phyloP scores from a whole-genome alignment of 2,113 vertebrate species.

The Sula dactylatra region DNA sequence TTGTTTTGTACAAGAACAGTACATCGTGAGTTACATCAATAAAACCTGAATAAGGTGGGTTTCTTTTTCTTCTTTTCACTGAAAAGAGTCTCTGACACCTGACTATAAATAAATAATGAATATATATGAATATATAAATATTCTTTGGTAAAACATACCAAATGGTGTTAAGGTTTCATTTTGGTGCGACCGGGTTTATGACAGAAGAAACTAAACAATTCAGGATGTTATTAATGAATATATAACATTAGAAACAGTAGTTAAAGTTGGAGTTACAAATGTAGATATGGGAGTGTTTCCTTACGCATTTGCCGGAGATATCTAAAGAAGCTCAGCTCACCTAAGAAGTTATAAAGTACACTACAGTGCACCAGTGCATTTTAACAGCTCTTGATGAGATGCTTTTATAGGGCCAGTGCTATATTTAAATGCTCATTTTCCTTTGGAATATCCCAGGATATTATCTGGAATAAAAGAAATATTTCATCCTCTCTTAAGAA shows the following conservation, averaged over 20 bases:
- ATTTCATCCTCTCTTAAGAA: not conserved
- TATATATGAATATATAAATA: not conserved
- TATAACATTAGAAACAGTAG: not conserved
- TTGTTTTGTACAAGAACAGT: conserved; percentile 20
- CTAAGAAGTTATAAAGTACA: not conserved
- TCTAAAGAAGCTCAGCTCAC: not conserved
- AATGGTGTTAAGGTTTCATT: not conserved
- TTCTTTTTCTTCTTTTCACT: not conserved
- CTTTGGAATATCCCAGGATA: not conserved
- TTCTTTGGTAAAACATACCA: not conserved
- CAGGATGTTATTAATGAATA: not conserved
- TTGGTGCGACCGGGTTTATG: not conserved
- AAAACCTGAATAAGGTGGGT: not conserved
- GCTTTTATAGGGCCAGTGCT: not conserved
- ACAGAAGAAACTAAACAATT: not conserved
- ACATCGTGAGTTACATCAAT: not conserved
- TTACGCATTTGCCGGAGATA: not conserved
- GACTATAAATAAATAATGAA: not conserved
- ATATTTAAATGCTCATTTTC: not conserved
- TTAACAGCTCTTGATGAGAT: not conserved
- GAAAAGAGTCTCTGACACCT: not conserved
- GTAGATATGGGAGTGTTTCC: not conserved
- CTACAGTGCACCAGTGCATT: not conserved
- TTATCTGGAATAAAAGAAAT: not conserved
- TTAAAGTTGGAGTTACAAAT: not conserved